Percentiles rank a stretch among this genome's conserved stretches.
These are phyloP conservation scores for Xanthia icteritia DNA, from an alignment of 2,888 invertebrate species.

Conservation along the genomic window DNA sequence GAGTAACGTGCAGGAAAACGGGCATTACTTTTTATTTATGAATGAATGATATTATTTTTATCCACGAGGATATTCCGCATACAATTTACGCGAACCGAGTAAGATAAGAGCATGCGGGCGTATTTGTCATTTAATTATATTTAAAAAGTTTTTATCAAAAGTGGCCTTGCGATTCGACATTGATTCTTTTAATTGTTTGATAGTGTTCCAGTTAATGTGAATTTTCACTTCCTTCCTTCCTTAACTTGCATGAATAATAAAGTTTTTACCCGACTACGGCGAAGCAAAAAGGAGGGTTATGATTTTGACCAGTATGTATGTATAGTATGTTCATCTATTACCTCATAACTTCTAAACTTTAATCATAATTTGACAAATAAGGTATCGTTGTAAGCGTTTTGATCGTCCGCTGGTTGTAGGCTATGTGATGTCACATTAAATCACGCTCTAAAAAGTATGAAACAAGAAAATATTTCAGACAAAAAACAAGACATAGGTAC, in stretches of 20 bases:
- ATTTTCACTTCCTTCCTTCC: constrained; percentile 35
- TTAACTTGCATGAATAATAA: background rate
- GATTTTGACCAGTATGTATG: too few species aligned
- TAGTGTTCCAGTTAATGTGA: constrained; percentile 18
- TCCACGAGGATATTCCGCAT: constrained; percentile 49
- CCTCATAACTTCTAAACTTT: too few species aligned
- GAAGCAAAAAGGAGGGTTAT: too few species aligned
- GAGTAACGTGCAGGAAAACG: constrained; percentile 65
- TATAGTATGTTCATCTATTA: too few species aligned
- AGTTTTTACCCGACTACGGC: background rate
- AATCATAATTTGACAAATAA: too few species aligned
- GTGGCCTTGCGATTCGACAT: constrained; percentile 46
- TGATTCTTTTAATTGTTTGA: constrained; percentile 24
- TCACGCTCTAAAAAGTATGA: too few species aligned
- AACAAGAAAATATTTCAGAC: too few species aligned
- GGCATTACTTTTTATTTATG: constrained; percentile 42
- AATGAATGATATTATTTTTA: constrained; percentile 55
- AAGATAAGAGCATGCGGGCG: constrained; percentile 59
- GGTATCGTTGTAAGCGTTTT: too few species aligned
- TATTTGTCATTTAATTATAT: constrained; percentile 28
- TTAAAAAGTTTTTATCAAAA: constrained; percentile 47
- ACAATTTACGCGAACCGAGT: constrained; percentile 50
- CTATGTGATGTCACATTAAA: too few species aligned
- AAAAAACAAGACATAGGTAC: too few species aligned
- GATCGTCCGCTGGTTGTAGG: too few species aligned